Evolutionary conservation across 2,888 invertebrate species (phyloP).

Genomic region (Mechanitis mazaeus): DNA sequence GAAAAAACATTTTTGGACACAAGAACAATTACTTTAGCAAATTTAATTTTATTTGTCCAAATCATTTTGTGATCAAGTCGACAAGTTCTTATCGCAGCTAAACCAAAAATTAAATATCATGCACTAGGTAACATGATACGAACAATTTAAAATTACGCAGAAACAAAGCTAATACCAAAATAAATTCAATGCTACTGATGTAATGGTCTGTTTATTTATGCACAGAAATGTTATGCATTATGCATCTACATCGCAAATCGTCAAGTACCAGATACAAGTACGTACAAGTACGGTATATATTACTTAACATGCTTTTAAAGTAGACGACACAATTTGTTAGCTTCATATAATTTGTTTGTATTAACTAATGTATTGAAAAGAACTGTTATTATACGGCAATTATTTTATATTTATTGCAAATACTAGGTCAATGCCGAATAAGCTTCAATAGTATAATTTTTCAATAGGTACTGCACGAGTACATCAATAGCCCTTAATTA

Average conservation of each 20-base stretch:
- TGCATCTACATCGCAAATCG: slow-evolving; percentile 21
- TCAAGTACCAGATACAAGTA: slow-evolving; percentile 22
- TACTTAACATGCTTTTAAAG: not conserved
- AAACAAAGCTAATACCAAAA: slow-evolving; percentile 16
- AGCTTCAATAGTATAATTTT: not conserved
- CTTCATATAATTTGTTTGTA: too few species aligned
- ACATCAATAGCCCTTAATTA: not conserved
- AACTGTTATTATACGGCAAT: not conserved
- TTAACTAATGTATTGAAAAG: too few species aligned
- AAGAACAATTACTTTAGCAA: not conserved
- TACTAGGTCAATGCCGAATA: slow-evolving; percentile 1
- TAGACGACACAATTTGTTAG: too few species aligned
- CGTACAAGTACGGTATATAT: slow-evolving; percentile 4
- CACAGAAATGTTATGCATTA: slow-evolving; percentile 17
- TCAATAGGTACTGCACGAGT: not conserved
- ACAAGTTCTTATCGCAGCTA: too few species aligned
- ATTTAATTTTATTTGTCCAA: not conserved
- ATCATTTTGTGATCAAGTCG: too few species aligned
- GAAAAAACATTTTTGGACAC: too few species aligned
- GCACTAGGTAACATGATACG: too few species aligned
- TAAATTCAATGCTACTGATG: slow-evolving; percentile 15
- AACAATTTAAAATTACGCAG: slow-evolving; percentile 1
- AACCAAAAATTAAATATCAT: too few species aligned
- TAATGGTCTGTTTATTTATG: slow-evolving; percentile 19
- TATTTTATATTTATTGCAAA: not conserved